A percentile compares a stretch with the other conserved stretches of the same genome.
These are phyloP conservation scores for Synchiropus splendidus DNA, from an alignment of 2,113 vertebrate species.

Conservation along the genomic window DNA sequence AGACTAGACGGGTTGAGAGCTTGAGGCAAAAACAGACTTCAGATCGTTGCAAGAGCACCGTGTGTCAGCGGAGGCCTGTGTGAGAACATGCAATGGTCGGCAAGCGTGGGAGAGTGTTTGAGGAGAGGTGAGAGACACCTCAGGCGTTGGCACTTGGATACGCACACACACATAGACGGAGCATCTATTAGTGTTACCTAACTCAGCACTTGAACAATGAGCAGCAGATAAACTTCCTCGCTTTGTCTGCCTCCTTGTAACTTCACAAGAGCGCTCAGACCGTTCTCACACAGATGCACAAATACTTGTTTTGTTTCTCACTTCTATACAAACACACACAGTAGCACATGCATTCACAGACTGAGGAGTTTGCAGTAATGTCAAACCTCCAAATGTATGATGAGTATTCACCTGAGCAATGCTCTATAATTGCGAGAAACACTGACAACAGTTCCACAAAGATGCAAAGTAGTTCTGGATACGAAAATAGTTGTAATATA, in stretches of 20 bases:
- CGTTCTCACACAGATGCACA: slow-evolving; percentile 60
- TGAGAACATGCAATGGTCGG: not conserved
- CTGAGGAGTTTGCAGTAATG: too few species aligned
- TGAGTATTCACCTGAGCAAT: too few species aligned
- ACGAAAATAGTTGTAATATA: too few species aligned
- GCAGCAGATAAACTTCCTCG: slow-evolving; percentile 66
- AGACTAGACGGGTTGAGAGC: slow-evolving; percentile 44
- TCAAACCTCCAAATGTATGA: too few species aligned
- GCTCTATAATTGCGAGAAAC: too few species aligned
- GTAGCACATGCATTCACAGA: slow-evolving; percentile 22
- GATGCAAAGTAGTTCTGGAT: too few species aligned
- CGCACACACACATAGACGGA: slow-evolving; percentile 26
- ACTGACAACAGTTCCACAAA: too few species aligned
- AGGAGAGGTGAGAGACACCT: slow-evolving; percentile 40
- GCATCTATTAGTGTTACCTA: slow-evolving; percentile 60
- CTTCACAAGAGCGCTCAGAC: slow-evolving; percentile 61
- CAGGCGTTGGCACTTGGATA: slow-evolving; percentile 12
- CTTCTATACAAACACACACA: slow-evolving; percentile 44
- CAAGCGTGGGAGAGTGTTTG: slow-evolving; percentile 50
- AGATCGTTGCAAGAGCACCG: slow-evolving; percentile 16
- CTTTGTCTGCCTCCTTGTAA: slow-evolving; percentile 61
- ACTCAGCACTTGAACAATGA: slow-evolving; percentile 65
- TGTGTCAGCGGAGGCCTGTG: slow-evolving; percentile 11
- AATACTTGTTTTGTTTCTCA: slow-evolving; percentile 54
- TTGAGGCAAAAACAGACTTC: slow-evolving; percentile 12